Conservation (phyloP, 2,113 vertebrate species). For the Parus major region DNA sequence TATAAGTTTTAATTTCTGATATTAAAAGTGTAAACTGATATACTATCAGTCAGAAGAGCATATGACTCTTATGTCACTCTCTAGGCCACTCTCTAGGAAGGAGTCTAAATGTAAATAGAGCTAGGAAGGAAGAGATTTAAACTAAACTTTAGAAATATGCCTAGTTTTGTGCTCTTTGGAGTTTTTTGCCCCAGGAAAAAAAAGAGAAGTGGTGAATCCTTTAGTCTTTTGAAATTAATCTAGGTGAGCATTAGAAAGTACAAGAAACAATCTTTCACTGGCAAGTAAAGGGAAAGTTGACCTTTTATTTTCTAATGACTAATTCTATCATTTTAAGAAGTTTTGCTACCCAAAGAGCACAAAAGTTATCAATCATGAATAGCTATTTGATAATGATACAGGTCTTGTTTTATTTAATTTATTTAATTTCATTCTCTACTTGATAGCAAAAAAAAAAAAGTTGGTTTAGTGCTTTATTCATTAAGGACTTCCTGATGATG, state of each 20-base stretch:
- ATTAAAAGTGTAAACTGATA: not conserved
- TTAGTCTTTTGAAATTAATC: not conserved
- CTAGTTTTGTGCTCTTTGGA: not conserved
- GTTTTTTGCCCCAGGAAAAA: not conserved
- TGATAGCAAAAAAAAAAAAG: not conserved
- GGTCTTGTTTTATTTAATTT: not conserved
- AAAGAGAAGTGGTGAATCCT: not conserved
- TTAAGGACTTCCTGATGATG: not conserved
- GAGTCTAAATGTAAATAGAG: not conserved
- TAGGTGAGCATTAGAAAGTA: not conserved
- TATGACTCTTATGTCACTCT: not conserved
- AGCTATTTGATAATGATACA: not conserved
- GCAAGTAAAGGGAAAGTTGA: not conserved
- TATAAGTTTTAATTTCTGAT: not conserved
- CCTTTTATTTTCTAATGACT: constrained; percentile 28
- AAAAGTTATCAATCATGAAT: not conserved
- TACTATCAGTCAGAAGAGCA: not conserved
- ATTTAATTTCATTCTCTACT: not conserved
- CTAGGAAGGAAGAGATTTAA: not conserved
- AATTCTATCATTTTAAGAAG: constrained; percentile 10
- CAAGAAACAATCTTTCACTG: constrained; percentile 26
- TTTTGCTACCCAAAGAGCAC: not conserved
- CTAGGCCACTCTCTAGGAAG: not conserved
- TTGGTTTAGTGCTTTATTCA: constrained; percentile 15
- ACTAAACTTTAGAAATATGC: not conserved